Percentiles rank a stretch among this genome's conserved stretches.
Conservation (phyloP, 1,140 invertebrate genomes). For the Euwallacea similis region DNA sequence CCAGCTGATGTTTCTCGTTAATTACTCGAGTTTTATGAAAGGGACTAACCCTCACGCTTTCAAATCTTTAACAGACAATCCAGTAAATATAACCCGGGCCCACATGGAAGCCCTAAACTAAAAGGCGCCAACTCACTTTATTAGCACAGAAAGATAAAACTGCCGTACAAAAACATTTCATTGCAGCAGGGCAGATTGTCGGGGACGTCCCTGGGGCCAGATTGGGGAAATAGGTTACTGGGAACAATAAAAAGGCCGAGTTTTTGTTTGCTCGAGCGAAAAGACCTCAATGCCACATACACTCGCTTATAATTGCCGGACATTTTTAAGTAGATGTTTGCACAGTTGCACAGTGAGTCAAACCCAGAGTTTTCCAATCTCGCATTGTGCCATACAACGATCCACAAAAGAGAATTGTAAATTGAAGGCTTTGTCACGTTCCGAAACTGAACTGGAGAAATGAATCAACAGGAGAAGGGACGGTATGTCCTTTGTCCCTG, state of each 20-base stretch:
- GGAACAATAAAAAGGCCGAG: not conserved
- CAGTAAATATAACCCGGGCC: too few relatives aligned
- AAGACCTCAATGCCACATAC: not conserved
- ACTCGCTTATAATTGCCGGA: not conserved
- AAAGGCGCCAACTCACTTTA: too few relatives aligned
- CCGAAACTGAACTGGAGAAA: not conserved
- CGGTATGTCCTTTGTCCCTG: too few relatives aligned
- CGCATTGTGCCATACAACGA: not conserved
- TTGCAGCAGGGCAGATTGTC: not conserved
- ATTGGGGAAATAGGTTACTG: constrained; percentile 5
- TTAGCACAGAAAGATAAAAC: too few relatives aligned
- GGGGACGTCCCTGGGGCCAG: constrained; percentile 8
- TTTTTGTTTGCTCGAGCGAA: not conserved
- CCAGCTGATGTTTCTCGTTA: too few relatives aligned
- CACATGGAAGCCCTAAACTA: too few relatives aligned
- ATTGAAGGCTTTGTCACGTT: not conserved
- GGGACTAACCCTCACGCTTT: too few relatives aligned
- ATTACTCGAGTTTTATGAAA: too few relatives aligned
- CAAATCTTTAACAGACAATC: too few relatives aligned
- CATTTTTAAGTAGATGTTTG: not conserved
- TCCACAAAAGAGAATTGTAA: not conserved
- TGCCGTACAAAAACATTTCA: not conserved
- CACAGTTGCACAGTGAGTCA: not conserved
- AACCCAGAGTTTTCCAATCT: not conserved
- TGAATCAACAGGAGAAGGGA: not conserved